Evolutionary conservation across 2,113 vertebrate genomes (phyloP).

Genomic region (Sclerurus mexicanus): DNA sequence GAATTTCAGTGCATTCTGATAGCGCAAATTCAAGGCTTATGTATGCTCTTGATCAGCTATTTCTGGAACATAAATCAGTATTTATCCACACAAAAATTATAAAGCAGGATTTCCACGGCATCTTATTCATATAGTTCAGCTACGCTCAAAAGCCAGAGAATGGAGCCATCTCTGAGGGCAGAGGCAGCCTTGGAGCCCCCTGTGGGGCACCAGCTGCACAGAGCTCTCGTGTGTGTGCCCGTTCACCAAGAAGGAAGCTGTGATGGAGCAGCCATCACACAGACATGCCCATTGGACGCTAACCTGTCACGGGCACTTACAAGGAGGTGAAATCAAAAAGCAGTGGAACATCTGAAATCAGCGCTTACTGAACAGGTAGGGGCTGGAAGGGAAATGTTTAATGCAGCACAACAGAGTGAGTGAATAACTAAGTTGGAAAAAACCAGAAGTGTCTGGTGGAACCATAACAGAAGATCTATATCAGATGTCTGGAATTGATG

Average conservation of each 20-base stretch:
- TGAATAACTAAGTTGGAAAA: not conserved
- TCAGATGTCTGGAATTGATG: not conserved
- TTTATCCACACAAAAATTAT: not conserved
- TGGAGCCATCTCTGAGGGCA: not conserved
- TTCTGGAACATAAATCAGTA: not conserved
- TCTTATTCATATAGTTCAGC: not conserved
- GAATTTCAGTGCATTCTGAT: not conserved
- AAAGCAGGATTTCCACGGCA: not conserved
- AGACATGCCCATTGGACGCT: not conserved
- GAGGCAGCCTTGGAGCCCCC: not conserved
- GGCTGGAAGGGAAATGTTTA: not conserved
- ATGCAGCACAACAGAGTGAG: not conserved
- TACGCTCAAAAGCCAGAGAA: not conserved
- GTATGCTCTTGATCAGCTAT: not conserved
- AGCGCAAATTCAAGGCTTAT: not conserved
- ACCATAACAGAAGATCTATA: not conserved
- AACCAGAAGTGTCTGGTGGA: not conserved
- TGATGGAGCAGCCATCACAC: not conserved
- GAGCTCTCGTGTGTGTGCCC: accelerated
- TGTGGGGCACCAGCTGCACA: not conserved
- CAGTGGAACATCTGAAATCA: not conserved
- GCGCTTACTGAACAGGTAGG: not conserved
- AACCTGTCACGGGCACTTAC: too few species aligned
- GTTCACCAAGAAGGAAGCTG: accelerated
- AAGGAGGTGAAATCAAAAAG: not conserved